These are phyloP conservation scores for Clarias pachynema DNA, from an alignment of 2,797 vertebrate species.

Conservation along the genomic window DNA sequence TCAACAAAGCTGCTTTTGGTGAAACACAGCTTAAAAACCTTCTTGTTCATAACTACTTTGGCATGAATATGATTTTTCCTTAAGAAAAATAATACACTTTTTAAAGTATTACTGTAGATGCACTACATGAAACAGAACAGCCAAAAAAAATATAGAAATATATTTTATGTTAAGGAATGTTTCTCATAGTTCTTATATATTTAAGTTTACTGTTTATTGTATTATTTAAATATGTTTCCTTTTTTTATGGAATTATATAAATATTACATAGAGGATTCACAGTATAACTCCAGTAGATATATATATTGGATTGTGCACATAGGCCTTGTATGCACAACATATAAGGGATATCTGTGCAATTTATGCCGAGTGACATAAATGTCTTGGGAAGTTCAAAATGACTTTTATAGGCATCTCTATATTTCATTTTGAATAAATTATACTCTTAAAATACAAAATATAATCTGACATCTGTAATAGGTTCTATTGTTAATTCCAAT, in stretches of 20 bases:
- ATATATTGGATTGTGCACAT: conserved; percentile 57
- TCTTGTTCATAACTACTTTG: conserved; percentile 47
- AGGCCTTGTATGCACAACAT: conserved; percentile 10
- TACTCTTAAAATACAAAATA: conserved; percentile 27
- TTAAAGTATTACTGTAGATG: conserved; percentile 62
- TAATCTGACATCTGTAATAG: conserved; percentile 33
- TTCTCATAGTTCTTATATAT: conserved; percentile 44
- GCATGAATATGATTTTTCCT: conserved; percentile 42
- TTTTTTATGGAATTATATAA: conserved; percentile 67
- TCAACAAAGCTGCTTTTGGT: conserved; percentile 22
- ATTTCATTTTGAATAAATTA: conserved; percentile 4
- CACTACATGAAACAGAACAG: conserved; percentile 66
- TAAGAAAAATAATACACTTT: conserved; percentile 50
- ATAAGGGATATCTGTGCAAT: conserved; percentile 28
- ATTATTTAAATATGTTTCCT: conserved; percentile 54
- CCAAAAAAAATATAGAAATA: conserved; percentile 59
- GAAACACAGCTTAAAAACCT: conserved; percentile 39
- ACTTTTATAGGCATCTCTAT: conserved; percentile 10
- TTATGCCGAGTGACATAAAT: conserved; percentile 16
- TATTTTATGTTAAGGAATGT: conserved; percentile 66
- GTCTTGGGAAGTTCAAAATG: conserved; percentile 11
- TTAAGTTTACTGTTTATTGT: conserved; percentile 11
- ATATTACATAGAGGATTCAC: conserved; percentile 75
- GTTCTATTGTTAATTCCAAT: conserved; percentile 16
- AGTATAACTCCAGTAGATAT: conserved; percentile 76